Conservation (phyloP, 2,113 vertebrate genomes). For the Tychaedon coryphoeus region DNA sequence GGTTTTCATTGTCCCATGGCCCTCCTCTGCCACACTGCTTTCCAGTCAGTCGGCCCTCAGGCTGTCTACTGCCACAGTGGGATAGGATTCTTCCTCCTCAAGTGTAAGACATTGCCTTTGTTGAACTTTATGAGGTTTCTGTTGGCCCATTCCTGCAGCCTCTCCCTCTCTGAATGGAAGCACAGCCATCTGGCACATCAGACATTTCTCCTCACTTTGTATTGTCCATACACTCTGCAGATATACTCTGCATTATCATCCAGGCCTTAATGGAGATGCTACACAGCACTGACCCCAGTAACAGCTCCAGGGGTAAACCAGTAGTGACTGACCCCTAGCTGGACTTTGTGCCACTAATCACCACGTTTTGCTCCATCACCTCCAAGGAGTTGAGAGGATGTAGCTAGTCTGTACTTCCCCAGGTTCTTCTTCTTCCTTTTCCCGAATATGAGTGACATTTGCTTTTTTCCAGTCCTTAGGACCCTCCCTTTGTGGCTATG, state of each 20-base stretch:
- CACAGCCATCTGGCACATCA: neutral
- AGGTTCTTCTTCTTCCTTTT: neutral
- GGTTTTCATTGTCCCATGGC: too few relatives aligned
- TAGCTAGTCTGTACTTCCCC: neutral
- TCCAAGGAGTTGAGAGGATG: neutral
- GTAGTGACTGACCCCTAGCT: neutral
- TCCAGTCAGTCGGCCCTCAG: neutral
- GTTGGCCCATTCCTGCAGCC: neutral
- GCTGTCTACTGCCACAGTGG: neutral
- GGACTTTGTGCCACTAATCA: neutral
- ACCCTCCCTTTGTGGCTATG: accelerated
- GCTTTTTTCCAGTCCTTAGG: neutral
- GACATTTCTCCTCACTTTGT: neutral
- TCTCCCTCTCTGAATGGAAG: neutral
- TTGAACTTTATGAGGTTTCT: neutral
- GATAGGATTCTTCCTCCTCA: neutral
- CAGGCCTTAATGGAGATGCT: neutral
- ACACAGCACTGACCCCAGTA: neutral
- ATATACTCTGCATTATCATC: neutral
- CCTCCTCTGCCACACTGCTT: neutral
- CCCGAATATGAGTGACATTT: neutral
- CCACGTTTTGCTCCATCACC: neutral
- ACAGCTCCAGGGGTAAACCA: neutral
- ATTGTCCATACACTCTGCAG: neutral
- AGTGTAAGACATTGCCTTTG: neutral